Evolutionary conservation across 2,113 vertebrate species (phyloP).

Genomic region (Archilochus colubris): DNA sequence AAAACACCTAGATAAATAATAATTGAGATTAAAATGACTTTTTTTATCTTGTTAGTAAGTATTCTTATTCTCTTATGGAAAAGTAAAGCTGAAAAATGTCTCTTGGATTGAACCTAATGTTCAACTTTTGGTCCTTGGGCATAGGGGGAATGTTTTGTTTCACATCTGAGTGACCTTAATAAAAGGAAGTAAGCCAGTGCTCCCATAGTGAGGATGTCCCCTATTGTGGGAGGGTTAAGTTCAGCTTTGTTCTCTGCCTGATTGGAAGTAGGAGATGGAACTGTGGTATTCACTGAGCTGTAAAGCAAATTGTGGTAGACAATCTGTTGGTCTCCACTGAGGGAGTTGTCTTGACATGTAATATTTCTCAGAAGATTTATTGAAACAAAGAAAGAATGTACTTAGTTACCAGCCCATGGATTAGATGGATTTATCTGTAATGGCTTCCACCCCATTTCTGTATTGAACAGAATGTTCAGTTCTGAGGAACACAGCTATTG

Average conservation of each 20-base stretch:
- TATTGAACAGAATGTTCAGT: neutral
- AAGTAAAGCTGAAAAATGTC: neutral
- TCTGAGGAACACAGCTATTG: neutral
- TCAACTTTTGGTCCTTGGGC: neutral
- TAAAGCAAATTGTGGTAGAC: neutral
- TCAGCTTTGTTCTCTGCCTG: neutral
- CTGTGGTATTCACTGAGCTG: neutral
- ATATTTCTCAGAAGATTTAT: neutral
- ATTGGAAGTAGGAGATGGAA: neutral
- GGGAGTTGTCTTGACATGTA: neutral
- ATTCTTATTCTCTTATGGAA: neutral
- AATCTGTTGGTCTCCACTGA: neutral
- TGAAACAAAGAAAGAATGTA: neutral
- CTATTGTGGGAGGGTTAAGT: neutral
- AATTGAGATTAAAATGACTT: neutral
- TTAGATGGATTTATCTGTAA: neutral
- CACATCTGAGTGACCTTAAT: neutral
- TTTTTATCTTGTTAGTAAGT: neutral
- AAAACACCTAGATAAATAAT: neutral
- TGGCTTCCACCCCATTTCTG: neutral
- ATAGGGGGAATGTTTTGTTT: neutral
- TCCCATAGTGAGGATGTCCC: neutral
- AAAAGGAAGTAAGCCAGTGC: neutral
- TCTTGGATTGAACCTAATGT: neutral
- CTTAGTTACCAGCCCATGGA: neutral